Evolutionary conservation across 2,797 vertebrate species (phyloP).

Genomic region (Catharus ustulatus): DNA sequence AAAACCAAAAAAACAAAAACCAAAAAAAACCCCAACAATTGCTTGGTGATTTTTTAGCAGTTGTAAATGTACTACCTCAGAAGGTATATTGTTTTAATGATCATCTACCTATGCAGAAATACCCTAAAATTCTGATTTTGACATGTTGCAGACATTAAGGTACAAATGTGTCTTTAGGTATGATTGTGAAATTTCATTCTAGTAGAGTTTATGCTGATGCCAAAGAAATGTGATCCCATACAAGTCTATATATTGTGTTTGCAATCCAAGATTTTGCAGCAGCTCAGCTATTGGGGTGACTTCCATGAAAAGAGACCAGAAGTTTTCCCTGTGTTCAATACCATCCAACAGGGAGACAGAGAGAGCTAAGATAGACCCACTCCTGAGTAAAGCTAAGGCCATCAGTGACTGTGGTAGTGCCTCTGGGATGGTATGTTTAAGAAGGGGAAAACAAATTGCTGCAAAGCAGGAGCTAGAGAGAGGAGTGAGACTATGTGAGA

Average conservation of each 20-base stretch:
- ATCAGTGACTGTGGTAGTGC: rapidly evolving
- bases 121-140: not conserved
- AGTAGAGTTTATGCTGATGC: not conserved
- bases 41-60: not conserved
- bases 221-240: not conserved
- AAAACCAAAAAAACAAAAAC: no score
- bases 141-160: not conserved
- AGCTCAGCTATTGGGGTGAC: not conserved
- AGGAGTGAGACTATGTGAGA: not conserved
- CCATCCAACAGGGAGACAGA: not conserved
- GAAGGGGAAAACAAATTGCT: not conserved
- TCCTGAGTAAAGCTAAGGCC: not conserved
- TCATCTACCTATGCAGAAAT: not conserved
- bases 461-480: not conserved
- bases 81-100: not conserved
- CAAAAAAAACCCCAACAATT: no score
- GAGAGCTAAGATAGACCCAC: not conserved
- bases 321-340: not conserved
- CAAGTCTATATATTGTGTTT: not conserved
- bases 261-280: not conserved
- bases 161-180: not conserved
- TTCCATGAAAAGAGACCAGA: not conserved
- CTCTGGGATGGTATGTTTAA: not conserved
- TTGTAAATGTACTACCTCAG: not conserved
- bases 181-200: not conserved